A percentile compares a stretch with the other conserved stretches of the same genome.
phyloP scores from a whole-genome alignment of 2,888 invertebrate genomes.

The Conus canariensis region DNA sequence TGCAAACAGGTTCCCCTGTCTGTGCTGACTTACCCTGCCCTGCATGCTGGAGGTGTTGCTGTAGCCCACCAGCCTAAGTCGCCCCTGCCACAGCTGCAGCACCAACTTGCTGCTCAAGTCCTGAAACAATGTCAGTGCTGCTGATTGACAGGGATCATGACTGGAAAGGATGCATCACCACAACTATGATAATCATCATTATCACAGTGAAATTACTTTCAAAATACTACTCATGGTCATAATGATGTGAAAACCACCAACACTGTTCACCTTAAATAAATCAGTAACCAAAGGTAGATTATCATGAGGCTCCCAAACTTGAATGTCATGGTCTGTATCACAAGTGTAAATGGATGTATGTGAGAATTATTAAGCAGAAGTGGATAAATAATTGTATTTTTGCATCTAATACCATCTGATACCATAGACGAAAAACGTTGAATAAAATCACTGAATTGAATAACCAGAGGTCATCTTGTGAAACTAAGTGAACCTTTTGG shows the following conservation, averaged over 20 bases:
- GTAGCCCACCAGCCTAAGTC: constrained; percentile 12
- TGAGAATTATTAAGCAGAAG: too few species aligned
- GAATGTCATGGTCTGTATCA: constrained; percentile 16
- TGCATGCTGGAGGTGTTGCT: constrained; percentile 34
- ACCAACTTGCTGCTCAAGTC: constrained; percentile 54
- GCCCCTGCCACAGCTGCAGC: constrained; percentile 51
- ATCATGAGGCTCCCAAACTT: too few species aligned
- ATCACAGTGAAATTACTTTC: background rate
- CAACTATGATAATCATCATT: background rate
- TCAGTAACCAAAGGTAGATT: background rate
- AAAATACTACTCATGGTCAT: background rate
- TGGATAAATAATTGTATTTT: too few species aligned
- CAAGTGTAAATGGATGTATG: background rate
- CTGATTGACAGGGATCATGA: background rate
- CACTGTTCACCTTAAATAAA: too few species aligned
- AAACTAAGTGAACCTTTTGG: too few species aligned
- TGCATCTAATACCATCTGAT: too few species aligned
- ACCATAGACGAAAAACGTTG: too few species aligned
- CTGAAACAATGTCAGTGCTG: constrained; percentile 36
- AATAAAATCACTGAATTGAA: too few species aligned
- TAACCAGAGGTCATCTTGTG: too few species aligned
- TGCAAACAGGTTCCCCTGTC: too few species aligned
- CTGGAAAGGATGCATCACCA: background rate
- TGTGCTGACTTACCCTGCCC: constrained; percentile 43
- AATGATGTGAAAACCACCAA: background rate